Evolutionary conservation across 2,888 invertebrate genomes (phyloP).

Genomic region (Andricus quercusramuli): DNA sequence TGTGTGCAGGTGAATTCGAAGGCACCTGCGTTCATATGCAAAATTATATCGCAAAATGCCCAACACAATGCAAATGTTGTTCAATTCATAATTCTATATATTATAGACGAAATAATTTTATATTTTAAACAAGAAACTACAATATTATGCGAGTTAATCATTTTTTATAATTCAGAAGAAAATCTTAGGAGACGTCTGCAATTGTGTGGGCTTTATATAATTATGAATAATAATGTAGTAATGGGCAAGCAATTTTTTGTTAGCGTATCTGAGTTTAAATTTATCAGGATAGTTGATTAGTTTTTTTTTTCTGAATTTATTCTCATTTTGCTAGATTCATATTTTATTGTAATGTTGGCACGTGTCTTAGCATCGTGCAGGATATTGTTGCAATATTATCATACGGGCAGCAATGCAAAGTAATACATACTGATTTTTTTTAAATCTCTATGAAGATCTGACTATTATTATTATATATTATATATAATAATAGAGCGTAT

Average conservation of each 20-base stretch:
- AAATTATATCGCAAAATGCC: not conserved
- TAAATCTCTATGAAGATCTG: conserved; percentile 70
- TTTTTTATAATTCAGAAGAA: not conserved
- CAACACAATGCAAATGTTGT: conserved; percentile 8
- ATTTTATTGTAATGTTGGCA: conserved; percentile 70
- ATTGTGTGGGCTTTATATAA: conserved; percentile 16
- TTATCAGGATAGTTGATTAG: conserved; percentile 56
- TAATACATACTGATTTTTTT: conserved; percentile 62
- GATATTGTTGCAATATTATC: conserved; percentile 74
- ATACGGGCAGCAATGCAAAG: conserved; percentile 60
- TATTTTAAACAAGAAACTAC: not conserved
- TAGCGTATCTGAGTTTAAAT: conserved; percentile 60
- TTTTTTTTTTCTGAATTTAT: conserved; percentile 59
- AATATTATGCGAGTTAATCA: not conserved
- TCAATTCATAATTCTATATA: not conserved
- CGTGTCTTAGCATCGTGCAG: conserved; percentile 66
- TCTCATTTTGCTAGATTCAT: conserved; percentile 56
- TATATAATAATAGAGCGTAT: conserved; percentile 24
- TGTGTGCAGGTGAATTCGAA: conserved; percentile 6
- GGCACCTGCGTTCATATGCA: not conserved
- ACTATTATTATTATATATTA: conserved; percentile 57
- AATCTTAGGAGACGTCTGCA: not conserved
- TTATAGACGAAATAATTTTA: not conserved
- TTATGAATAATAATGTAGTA: conserved; percentile 5
- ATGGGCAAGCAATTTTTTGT: conserved; percentile 59